phyloP scores from a whole-genome alignment of 30 jellyfish, hydroid and myxozoan species.

The Morbakka virulenta region DNA sequence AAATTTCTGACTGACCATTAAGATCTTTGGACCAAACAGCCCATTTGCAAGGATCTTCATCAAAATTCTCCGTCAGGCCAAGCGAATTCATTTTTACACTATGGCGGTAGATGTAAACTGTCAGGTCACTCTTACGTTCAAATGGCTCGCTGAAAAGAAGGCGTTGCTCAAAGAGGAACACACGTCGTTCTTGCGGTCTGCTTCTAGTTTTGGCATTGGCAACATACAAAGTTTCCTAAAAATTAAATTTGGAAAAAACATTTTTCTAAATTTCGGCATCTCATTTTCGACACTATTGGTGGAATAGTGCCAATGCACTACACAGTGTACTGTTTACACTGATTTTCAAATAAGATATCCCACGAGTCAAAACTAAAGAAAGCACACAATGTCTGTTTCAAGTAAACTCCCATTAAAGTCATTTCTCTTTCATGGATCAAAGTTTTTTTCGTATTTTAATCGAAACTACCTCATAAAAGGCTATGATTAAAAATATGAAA shows the following conservation, averaged over 20 bases:
- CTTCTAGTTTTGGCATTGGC: constrained; percentile 76
- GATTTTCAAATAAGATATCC: too few relatives aligned
- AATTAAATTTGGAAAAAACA: neutral
- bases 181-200: constrained; percentile 76
- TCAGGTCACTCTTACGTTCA: constrained; percentile 67
- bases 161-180: constrained; percentile 82
- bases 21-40: constrained; percentile 89
- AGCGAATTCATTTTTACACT: constrained; percentile 76
- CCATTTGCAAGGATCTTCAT: constrained; percentile 85
- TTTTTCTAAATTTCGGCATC: too few relatives aligned
- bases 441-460: too few relatives aligned
- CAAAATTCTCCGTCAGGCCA: constrained; percentile 79
- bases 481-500: too few relatives aligned
- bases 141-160: constrained; percentile 88
- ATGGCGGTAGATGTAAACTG: constrained; percentile 76
- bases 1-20: constrained; percentile 76
- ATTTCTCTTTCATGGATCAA: too few relatives aligned
- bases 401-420: too few relatives aligned
- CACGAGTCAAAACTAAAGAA: too few relatives aligned
- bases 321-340: too few relatives aligned
- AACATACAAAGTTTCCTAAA: constrained; percentile 75
- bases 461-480: too few relatives aligned
- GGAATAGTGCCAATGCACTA: too few relatives aligned
- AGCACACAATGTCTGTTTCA: too few relatives aligned
- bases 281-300: too few relatives aligned